Evolutionary conservation across 2,797 vertebrate genomes (phyloP).

Genomic region (Acridotheres tristis): DNA sequence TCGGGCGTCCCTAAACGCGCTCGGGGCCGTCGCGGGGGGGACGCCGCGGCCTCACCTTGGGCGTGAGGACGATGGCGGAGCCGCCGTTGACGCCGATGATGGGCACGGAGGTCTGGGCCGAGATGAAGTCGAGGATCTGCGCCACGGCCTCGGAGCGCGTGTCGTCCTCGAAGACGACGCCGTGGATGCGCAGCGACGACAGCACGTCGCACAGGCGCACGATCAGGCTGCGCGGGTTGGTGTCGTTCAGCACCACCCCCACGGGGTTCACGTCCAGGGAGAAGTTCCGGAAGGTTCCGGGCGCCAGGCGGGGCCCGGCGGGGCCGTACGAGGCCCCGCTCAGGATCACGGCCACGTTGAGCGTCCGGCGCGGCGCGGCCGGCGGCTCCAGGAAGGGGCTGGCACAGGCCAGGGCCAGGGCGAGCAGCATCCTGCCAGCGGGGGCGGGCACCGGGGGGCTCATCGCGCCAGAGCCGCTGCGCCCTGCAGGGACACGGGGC

Average conservation of each 20-base stretch:
- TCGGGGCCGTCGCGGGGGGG: too few species aligned
- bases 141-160: conserved; percentile 82
- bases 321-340: not conserved
- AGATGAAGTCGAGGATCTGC: conserved; percentile 95
- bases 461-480: too few species aligned
- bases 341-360: conserved; percentile 89
- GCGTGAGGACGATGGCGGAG: conserved; percentile 92
- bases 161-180: conserved; percentile 95
- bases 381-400: conserved; percentile 84
- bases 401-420: conserved; percentile 79
- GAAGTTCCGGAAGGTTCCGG: conserved; percentile 69
- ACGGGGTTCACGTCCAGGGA: conserved; percentile 74
- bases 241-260: conserved; percentile 86
- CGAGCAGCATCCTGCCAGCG: conserved; percentile 84
- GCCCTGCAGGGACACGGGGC: too few species aligned
- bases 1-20: rapidly evolving
- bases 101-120: conserved; percentile 93
- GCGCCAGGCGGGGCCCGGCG: conserved; percentile 79
- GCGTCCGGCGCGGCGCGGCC: conserved; percentile 12
- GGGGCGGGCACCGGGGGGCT: too few species aligned
- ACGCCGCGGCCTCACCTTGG: conserved; percentile 80
- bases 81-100: conserved; percentile 94
- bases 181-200: conserved; percentile 90
- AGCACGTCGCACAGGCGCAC: conserved; percentile 93
- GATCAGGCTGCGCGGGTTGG: conserved; percentile 92